Percentiles rank a stretch among this genome's conserved stretches.
phyloP scores from a whole-genome alignment of 1,140 invertebrate genomes.

The Bombus superbus region DNA sequence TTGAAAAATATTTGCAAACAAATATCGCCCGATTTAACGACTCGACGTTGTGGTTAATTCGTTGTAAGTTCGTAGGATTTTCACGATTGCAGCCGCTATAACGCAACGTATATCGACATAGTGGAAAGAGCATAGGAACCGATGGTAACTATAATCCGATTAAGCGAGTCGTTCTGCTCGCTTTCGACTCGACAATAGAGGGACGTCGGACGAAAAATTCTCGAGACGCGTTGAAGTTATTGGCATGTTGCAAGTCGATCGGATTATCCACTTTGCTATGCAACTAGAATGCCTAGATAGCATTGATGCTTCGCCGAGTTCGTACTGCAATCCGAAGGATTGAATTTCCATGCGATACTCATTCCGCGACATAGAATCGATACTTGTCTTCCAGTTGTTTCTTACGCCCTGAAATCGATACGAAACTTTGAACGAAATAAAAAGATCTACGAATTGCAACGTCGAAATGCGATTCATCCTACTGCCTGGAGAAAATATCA shows the following conservation, averaged over 20 bases:
- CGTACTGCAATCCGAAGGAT: slow-evolving; percentile 36
- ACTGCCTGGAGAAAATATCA: not conserved
- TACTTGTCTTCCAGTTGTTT: slow-evolving; percentile 34
- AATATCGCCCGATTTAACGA: too few relatives aligned
- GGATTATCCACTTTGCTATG: slow-evolving; percentile 32
- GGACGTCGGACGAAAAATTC: not conserved
- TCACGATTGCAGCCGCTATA: not conserved
- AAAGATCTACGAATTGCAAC: not conserved
- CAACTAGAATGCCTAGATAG: slow-evolving; percentile 23
- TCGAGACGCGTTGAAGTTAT: not conserved
- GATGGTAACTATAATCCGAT: not conserved
- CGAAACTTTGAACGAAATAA: slow-evolving; percentile 4
- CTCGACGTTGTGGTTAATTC: too few relatives aligned
- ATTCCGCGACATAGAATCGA: slow-evolving; percentile 41
- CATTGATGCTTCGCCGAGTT: slow-evolving; percentile 39
- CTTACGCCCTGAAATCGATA: slow-evolving; percentile 40
- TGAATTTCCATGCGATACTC: slow-evolving; percentile 39
- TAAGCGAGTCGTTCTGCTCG: not conserved
- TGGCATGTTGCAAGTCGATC: slow-evolving; percentile 16
- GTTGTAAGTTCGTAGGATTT: not conserved
- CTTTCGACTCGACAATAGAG: too few relatives aligned
- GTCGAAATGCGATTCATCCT: not conserved
- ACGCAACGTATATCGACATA: not conserved
- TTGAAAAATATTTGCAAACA: too few relatives aligned
- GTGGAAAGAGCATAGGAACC: not conserved